Conservation (phyloP, 1,140 invertebrate species). For the Drosophila kohkoa region DNA sequence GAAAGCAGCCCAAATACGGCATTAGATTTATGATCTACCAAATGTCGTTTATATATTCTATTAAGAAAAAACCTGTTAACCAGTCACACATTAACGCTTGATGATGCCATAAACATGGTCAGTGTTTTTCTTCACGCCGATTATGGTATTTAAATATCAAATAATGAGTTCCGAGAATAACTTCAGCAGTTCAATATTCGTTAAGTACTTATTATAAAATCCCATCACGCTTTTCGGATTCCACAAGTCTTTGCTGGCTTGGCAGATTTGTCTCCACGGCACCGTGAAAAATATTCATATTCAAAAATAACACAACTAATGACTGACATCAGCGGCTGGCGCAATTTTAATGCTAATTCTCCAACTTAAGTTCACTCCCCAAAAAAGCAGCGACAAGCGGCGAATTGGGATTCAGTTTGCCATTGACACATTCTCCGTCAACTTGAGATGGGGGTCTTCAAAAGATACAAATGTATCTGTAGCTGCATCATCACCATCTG, state of each 20-base stretch:
- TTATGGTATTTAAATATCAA: not conserved
- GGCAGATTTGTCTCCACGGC: not conserved
- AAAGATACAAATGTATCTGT: slow-evolving; percentile 18
- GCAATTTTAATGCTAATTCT: slow-evolving; percentile 18
- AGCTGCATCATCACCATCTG: not conserved
- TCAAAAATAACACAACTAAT: slow-evolving; percentile 20
- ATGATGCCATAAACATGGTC: not conserved
- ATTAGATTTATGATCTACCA: not conserved
- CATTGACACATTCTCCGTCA: slow-evolving; percentile 34
- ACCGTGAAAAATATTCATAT: slow-evolving; percentile 5
- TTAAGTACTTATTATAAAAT: slow-evolving; percentile 7
- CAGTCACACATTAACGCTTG: not conserved
- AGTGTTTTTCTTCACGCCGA: no score
- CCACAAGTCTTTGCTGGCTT: not conserved
- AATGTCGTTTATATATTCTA: not conserved
- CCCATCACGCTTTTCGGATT: not conserved
- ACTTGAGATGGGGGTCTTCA: slow-evolving; percentile 31
- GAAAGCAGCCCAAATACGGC: slow-evolving; percentile 1
- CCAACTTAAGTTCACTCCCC: slow-evolving; percentile 23
- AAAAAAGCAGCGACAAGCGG: not conserved
- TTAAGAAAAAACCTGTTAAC: not conserved
- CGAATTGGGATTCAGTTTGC: slow-evolving; percentile 17
- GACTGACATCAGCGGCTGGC: slow-evolving; percentile 26
- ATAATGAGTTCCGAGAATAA: not conserved
- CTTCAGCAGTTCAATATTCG: not conserved